Evolutionary conservation across 2,888 invertebrate genomes (phyloP).

Genomic region (Leptopterna dolabrata): DNA sequence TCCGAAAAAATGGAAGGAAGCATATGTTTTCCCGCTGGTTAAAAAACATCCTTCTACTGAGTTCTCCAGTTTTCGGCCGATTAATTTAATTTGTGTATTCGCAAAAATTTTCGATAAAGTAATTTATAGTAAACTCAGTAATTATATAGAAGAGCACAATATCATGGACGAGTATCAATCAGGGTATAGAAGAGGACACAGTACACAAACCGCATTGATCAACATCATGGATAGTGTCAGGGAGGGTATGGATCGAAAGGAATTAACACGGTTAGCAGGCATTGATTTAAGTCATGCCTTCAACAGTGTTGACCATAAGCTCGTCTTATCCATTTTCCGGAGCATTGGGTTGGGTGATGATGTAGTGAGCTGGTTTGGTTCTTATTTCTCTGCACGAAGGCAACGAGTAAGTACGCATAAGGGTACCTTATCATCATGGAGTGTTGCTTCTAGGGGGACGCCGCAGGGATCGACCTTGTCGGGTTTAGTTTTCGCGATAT

Average conservation of each 20-base stretch:
- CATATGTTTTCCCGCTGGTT: neutral
- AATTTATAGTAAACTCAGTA: neutral
- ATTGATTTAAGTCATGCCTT: conserved; percentile 23
- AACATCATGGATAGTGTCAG: neutral
- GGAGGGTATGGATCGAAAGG: neutral
- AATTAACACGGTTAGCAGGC: neutral
- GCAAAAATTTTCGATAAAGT: conserved; percentile 18
- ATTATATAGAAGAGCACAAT: neutral
- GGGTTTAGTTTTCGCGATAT: neutral
- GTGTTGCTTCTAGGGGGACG: neutral
- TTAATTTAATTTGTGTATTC: neutral
- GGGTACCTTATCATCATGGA: neutral
- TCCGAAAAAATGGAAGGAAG: neutral
- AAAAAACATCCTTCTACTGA: neutral
- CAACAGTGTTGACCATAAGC: neutral
- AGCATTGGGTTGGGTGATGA: neutral
- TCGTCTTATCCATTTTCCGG: neutral
- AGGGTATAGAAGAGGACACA: neutral
- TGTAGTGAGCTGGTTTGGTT: neutral
- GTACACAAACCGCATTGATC: conserved; percentile 1
- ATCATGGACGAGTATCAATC: neutral
- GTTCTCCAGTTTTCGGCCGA: neutral
- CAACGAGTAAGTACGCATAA: neutral
- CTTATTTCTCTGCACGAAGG: neutral
- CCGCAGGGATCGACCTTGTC: neutral